Base-by-base conservation (phyloP, 2,797 vertebrate species). In the Austrolebias charrua region DNA sequence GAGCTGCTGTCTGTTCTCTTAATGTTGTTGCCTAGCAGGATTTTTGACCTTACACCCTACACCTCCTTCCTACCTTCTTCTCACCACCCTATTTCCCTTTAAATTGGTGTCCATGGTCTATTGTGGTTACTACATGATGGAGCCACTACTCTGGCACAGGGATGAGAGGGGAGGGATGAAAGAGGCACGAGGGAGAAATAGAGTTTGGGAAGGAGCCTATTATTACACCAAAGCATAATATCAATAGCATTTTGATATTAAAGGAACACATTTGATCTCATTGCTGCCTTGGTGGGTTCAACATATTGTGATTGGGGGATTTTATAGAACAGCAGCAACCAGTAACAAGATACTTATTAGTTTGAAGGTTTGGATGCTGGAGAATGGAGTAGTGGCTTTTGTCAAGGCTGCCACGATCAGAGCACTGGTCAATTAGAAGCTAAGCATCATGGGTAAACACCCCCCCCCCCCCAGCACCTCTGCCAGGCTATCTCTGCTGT, bases 1-100 rank as follows among this genome's bases (percentile, higher is more conserved):
- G 84, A 81, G 85, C 78, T 80, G 81, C 80, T 84, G 83, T 89
- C 84, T n/a, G n/a, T n/a, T 42, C 73, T 85, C 75, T 85, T 73
- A 5, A 87, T 88, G 86, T 85, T 68, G 72, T 81, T 64, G 75
- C 79, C 66, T 49, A 71, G 68, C 55, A 69, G 70, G 80, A 75
- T 77, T 78, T 78, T 51, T 73, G 66, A 75, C 65, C 58, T 47
- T 54, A 55, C 53, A 45, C 20, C 10, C 49, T 47, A 52, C 51
- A 13, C 48, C 20, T 46, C 28, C 52, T 16, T 31, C 31, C 4
- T 7, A 44, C 19, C 35, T n/a, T 5, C 33, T 24, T 24, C 24
- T 24, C 24, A 3, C 19, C 45, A 49, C 47, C 47, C 35, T 44
- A 55, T 74, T 72, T 74, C 57, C 64, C 31, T 46, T 79, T 43